Percentiles rank a stretch among this genome's conserved stretches.
These are phyloP conservation scores for Drosophila mayaguana DNA, from an alignment of 2,888 invertebrate genomes.

Conservation along the genomic window DNA sequence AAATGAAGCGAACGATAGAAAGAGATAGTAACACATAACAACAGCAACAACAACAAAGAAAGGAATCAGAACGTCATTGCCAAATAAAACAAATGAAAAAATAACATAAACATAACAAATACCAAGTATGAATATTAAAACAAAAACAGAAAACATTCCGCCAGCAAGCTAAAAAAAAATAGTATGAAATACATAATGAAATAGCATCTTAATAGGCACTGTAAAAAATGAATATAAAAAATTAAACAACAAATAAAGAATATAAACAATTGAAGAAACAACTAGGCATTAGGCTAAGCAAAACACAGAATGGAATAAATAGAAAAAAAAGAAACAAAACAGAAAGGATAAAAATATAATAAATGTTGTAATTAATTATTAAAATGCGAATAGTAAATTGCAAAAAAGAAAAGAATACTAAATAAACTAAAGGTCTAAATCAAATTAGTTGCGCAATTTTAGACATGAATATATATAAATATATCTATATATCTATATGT, in stretches of 20 bases:
- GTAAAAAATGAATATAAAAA: conserved; percentile 41
- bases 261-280: conserved; percentile 22
- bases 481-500: conserved; percentile 31
- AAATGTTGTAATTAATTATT: conserved; percentile 80
- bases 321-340: conserved; percentile 18
- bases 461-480: conserved; percentile 37
- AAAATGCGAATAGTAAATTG: conserved; percentile 49
- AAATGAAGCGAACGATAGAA: conserved; percentile 2
- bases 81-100: conserved; percentile 57
- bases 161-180: conserved; percentile 37
- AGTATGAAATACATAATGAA: conserved; percentile 30
- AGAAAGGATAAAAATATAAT: conserved; percentile 13
- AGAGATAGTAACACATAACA: conserved; percentile 9
- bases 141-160: conserved; percentile 18
- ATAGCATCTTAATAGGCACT: conserved; percentile 48
- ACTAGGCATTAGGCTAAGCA: conserved; percentile 43
- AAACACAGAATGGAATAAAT: conserved; percentile 19
- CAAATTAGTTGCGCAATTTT: conserved; percentile 49
- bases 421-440: conserved; percentile 20
- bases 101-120: conserved; percentile 11
- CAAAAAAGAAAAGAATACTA: background rate
- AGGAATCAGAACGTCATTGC: conserved; percentile 76
- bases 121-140: conserved; percentile 17
- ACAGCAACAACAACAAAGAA: conserved; percentile 51
- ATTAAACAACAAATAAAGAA: conserved; percentile 6